A percentile compares a stretch with the other conserved stretches of the same genome.
phyloP scores from a whole-genome alignment of 2,888 invertebrate genomes.

The Galerucella calmariensis region DNA sequence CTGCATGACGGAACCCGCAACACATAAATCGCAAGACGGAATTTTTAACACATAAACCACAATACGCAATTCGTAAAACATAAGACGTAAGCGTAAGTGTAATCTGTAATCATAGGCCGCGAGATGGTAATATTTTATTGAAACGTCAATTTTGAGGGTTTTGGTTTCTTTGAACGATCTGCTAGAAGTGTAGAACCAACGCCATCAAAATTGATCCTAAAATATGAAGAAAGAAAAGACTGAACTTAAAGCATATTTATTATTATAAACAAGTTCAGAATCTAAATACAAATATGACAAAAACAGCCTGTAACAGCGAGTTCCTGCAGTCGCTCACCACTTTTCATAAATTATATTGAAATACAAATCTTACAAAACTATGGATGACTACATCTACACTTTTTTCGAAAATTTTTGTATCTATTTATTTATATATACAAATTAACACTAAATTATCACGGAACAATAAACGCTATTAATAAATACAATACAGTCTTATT shows the following conservation, averaged over 20 bases:
- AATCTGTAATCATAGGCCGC: no score
- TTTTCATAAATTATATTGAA: conserved; percentile 35
- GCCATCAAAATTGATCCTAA: no score
- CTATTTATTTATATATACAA: conserved; percentile 45
- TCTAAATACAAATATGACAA: conserved; percentile 21
- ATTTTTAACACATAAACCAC: no score
- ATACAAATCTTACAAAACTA: conserved; percentile 53
- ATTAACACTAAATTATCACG: conserved; percentile 49
- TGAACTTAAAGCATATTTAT: conserved; percentile 28
- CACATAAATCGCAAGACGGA: no score
- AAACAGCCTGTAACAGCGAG: conserved; percentile 29
- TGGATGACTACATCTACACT: conserved; percentile 30
- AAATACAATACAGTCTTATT: conserved; percentile 38
- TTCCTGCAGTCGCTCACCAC: conserved; percentile 10
- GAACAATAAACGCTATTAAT: conserved; percentile 43
- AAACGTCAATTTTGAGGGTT: no score
- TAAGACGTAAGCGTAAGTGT: no score
- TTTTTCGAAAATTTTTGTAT: conserved; percentile 24
- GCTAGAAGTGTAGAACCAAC: no score
- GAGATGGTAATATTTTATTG: no score
- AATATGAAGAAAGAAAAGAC: neutral
- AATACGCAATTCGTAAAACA: no score
- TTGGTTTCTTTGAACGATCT: no score
- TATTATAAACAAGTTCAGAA: conserved; percentile 21
- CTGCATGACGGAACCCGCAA: no score